Conservation (phyloP, 2,113 vertebrate genomes). For the Stigmatopora argus region DNA sequence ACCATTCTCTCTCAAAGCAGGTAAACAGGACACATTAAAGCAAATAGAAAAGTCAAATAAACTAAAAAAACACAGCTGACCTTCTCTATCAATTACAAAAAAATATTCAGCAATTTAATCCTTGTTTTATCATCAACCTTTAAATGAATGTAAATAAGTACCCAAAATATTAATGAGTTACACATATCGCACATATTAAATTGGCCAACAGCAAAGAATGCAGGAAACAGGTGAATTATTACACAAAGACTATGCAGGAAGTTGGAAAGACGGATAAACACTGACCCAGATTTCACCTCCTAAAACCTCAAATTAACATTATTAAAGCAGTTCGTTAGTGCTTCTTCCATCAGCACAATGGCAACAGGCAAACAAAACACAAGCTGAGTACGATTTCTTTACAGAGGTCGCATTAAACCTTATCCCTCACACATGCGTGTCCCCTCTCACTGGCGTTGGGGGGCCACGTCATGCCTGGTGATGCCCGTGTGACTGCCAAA, state of each 20-base stretch:
- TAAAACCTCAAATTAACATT: not conserved
- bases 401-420: constrained; percentile 7
- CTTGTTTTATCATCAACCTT: no score
- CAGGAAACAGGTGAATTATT: not conserved
- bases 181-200: not conserved
- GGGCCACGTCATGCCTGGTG: constrained; percentile 44
- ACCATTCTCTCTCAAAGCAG: no score
- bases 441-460: constrained; percentile 3
- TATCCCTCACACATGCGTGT: constrained; percentile 22
- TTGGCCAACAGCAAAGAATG: not conserved
- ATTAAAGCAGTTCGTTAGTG: not conserved
- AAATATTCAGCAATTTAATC: no score
- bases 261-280: no score
- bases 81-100: no score
- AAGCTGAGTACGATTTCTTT: constrained; percentile 2
- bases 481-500: constrained; percentile 64
- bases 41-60: no score
- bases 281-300: not conserved
- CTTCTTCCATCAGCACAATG: not conserved
- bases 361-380: not conserved
- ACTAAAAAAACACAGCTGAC: no score
- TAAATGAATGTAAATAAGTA: no score
- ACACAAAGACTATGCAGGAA: not conserved
- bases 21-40: no score
- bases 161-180: not conserved